Evolutionary conservation across 2,113 vertebrate species (phyloP), one percentile per base, ranked within the genome.

Genomic region (Cheilinus undulatus): DNA sequence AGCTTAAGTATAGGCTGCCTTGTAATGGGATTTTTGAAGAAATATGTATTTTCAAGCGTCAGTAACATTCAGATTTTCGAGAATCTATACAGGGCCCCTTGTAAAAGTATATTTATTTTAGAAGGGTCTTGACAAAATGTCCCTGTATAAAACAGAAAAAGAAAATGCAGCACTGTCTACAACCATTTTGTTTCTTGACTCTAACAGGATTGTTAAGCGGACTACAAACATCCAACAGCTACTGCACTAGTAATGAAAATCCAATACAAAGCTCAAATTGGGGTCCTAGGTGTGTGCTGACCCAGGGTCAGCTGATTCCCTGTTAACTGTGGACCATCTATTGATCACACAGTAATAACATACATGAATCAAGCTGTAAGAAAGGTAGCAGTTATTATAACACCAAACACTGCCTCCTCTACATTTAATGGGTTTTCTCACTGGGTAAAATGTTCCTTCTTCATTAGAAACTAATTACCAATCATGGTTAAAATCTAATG

Each of bases 401-500:
- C 38, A 60, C 26, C 14, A 9, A 27, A 22, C 57, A 38, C 15
- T 12, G 36, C 19, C 38, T 53, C 23, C 54, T 43, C 38, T 38
- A 36, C 43, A 51, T 66, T 60, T 73, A 73, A 73, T 57, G 43
- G 59, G 24, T 80, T 58, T 60, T 50, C 49, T 66, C 60, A 52
- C 24, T 22, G 49, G 17, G 30, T 52, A 57, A 46, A 57, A 49
- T 30, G 40, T 26, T 54, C 10, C 64, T 51, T 68, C 51, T 64
- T 60, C 58, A 80, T 76, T 72, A 50, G 72, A 64, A 69, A 32
- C 58, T 42, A 69, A 73, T 84, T 66, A 66, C n/a, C 22, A 26
- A 76, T 60, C 49, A 58, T 23, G 65, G 28, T 36, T 43, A 34
- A 57, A 62, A 73, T 54, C 7, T 43, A 19, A 43, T 42, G 34